A percentile compares a stretch with the other conserved stretches of the same genome.
phyloP scores from a whole-genome alignment of 2,888 invertebrate genomes.

The Nudaria mundana region DNA sequence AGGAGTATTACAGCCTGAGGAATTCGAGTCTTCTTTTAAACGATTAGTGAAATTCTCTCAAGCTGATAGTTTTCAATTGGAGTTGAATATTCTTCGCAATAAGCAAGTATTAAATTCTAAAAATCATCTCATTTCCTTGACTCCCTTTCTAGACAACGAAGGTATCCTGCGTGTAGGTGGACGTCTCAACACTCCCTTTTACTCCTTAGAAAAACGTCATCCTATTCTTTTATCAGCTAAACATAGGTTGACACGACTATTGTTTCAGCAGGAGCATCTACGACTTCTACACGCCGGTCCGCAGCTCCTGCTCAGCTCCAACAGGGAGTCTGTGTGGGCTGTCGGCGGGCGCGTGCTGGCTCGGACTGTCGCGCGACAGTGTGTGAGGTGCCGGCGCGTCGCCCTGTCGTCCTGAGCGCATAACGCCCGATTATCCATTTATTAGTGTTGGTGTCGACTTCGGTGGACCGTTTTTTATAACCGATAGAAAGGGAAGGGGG shows the following conservation, averaged over 20 bases:
- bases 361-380: slow-evolving; percentile 1
- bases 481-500: slow-evolving; percentile 21
- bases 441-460: slow-evolving; percentile 9
- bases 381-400: no score
- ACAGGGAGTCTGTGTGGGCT: slow-evolving; percentile 7
- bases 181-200: no score
- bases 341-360: slow-evolving; percentile 8
- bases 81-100: no score
- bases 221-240: background rate
- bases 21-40: no score
- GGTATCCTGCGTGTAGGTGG: no score
- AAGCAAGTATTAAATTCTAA: no score
- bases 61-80: no score
- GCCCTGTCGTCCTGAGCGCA: no score
- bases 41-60: no score
- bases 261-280: background rate
- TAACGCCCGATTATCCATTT: slow-evolving; percentile 16
- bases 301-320: slow-evolving; percentile 4
- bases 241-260: background rate
- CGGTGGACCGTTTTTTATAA: slow-evolving; percentile 3
- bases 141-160: no score
- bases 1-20: no score
- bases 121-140: no score
- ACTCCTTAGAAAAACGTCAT: background rate
- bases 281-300: slow-evolving; percentile 3